These are phyloP conservation scores for Drosophila paracracens DNA, from an alignment of 2,888 invertebrate species.

Conservation along the genomic window DNA sequence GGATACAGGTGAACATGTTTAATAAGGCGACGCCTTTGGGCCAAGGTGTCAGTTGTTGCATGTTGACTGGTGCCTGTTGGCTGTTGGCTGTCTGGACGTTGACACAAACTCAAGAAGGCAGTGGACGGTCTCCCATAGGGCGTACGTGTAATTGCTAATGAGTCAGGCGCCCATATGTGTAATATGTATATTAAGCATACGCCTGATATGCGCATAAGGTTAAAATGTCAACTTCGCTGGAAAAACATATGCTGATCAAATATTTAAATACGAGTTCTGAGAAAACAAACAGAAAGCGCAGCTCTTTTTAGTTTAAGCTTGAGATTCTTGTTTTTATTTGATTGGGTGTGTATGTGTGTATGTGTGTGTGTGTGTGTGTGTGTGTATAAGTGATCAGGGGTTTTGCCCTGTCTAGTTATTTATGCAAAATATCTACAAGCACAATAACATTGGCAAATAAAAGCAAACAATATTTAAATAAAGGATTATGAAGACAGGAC, in stretches of 20 bases:
- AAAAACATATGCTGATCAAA: conserved; percentile 38
- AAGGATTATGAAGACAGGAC: conserved; percentile 69
- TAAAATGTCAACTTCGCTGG: conserved; percentile 48
- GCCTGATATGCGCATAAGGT: conserved; percentile 17
- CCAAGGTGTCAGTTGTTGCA: conserved; percentile 30
- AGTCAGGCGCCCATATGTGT: conserved; percentile 36
- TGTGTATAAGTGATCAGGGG: conserved; percentile 23
- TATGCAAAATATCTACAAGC: conserved; percentile 75
- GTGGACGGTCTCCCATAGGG: conserved; percentile 20
- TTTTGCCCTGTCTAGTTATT: conserved; percentile 64
- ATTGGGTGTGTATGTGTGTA: conserved; percentile 37
- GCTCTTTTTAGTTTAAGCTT: conserved; percentile 42
- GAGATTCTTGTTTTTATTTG: conserved; percentile 50
- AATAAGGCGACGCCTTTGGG: conserved; percentile 51
- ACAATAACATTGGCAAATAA: conserved; percentile 72
- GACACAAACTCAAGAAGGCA: conserved; percentile 51
- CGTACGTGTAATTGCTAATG: conserved; percentile 60
- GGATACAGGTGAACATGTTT: conserved; percentile 56
- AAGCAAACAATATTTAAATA: conserved; percentile 75
- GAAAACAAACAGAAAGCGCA: conserved; percentile 8
- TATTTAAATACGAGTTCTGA: conserved; percentile 45
- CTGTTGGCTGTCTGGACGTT: conserved; percentile 48
- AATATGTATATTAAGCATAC: conserved; percentile 38
- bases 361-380: conserved; percentile 17
- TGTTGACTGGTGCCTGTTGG: conserved; percentile 5